Evolutionary conservation across 2,797 vertebrate species (phyloP), one percentile per base, ranked within the genome.

Genomic region (Sebastes oblongus): DNA sequence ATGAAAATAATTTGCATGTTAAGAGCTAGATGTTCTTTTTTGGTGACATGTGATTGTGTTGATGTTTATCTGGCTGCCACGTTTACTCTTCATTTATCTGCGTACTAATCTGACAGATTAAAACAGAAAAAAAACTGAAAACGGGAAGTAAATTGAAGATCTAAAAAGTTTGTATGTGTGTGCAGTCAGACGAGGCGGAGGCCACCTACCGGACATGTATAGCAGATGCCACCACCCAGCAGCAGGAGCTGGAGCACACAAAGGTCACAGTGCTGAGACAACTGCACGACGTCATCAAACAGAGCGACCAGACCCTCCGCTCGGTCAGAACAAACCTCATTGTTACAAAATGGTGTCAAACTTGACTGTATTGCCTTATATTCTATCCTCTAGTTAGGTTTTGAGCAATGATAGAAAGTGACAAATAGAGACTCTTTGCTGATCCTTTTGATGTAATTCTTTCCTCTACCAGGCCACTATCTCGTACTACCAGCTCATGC

Each of bases 401-500:
- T 36, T 39, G 18, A 36, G 42, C 5, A 24, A 6, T 29, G 8
- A 50, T 11, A 4, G n/a, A 56, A 18, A 34, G 14, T 8, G 6
- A 34, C 2, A 46, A 39, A 39, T n/a, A 2, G 12, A 66, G 50
- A 39, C 25, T 70, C 24, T 46, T 27, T 46, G 9, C 61, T 78
- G 36, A 68, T 9, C 30, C 22, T 7, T 22, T 27, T 13, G 24
- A 46, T 29, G 13, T 13, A 8, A 6, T 6, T 64, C 60, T 52
- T 39, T 56, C 22, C 16, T 32, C 74, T 56, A 14, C 3, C 76
- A 99, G 98, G 97, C 97, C 25, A 99, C 98, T 20, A 97, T 99
- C 92, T 97, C 98, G 72, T 99, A 98, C 94, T 98, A 98, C 90
- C 98, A 99, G 96, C 95, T 95, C 70, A 98, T 99, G 98, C 98